phyloP scores from a whole-genome alignment of 2,797 vertebrate species.

The Alca torda region DNA sequence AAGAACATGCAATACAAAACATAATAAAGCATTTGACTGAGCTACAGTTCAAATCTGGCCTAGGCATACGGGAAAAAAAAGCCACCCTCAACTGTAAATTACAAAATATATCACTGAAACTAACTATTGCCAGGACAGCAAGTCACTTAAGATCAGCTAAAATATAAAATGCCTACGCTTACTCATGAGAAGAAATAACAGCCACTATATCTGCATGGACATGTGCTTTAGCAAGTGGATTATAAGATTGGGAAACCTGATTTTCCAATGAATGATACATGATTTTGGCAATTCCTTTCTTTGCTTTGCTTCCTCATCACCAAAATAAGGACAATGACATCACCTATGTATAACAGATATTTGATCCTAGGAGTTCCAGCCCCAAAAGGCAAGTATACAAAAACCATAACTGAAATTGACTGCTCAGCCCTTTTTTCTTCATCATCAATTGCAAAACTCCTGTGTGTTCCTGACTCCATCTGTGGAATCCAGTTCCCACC shows the following conservation, averaged over 20 bases:
- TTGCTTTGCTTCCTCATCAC: background rate
- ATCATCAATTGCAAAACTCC: background rate
- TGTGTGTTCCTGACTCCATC: no score
- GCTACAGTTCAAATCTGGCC: background rate
- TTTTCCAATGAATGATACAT: background rate
- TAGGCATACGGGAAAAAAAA: background rate
- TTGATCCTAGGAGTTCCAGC: background rate
- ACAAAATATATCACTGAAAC: background rate
- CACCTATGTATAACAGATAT: background rate
- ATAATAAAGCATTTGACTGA: background rate
- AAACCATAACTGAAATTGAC: background rate
- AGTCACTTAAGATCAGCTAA: background rate
- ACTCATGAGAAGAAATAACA: background rate
- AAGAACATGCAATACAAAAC: background rate
- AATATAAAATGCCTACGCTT: background rate
- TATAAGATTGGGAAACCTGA: background rate
- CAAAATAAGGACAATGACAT: background rate
- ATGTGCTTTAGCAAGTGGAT: background rate
- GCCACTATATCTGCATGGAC: background rate
- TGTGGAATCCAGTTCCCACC: no score
- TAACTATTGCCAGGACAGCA: background rate
- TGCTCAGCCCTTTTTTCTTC: background rate
- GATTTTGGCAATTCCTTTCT: background rate
- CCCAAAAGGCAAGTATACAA: background rate
- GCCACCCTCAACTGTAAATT: background rate